A percentile compares a stretch with the other conserved stretches of the same genome.
These are phyloP conservation scores for Drosophila auraria DNA, from an alignment of 1,140 invertebrate species.

Conservation along the genomic window DNA sequence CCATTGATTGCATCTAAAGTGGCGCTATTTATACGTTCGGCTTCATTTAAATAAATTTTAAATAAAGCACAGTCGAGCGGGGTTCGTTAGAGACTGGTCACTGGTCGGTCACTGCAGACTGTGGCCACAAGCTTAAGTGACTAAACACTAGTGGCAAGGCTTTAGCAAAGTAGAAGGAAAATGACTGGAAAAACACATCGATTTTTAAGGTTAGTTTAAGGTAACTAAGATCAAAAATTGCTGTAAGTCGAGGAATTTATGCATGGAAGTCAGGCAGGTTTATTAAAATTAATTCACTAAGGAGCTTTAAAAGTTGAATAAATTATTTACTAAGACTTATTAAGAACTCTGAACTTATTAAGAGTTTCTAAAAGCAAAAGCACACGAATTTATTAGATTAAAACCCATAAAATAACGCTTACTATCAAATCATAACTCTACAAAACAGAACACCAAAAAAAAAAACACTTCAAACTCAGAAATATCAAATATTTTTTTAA, in stretches of 20 bases:
- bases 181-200: conserved; percentile 8
- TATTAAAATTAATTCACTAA: background rate
- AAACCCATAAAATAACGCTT: too few relatives aligned
- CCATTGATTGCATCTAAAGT: conserved; percentile 82
- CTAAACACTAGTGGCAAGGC: conserved; percentile 1
- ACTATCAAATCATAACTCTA: background rate
- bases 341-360: background rate
- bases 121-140: conserved; percentile 12
- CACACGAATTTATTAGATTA: background rate
- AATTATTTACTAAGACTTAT: background rate
- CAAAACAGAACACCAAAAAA: background rate
- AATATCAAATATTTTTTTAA: background rate
- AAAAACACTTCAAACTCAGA: background rate
- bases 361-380: background rate
- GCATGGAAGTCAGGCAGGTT: background rate
- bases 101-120: conserved; percentile 14
- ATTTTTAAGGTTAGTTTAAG: conserved; percentile 1
- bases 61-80: conserved; percentile 66
- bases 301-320: background rate
- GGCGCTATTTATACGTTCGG: conserved; percentile 79
- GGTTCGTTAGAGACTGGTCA: conserved; percentile 2
- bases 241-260: too few relatives aligned
- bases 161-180: background rate
- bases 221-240: background rate
- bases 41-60: conserved; percentile 82